Conservation (phyloP, 2,113 vertebrate species). For the Pseudopodoces humilis region DNA sequence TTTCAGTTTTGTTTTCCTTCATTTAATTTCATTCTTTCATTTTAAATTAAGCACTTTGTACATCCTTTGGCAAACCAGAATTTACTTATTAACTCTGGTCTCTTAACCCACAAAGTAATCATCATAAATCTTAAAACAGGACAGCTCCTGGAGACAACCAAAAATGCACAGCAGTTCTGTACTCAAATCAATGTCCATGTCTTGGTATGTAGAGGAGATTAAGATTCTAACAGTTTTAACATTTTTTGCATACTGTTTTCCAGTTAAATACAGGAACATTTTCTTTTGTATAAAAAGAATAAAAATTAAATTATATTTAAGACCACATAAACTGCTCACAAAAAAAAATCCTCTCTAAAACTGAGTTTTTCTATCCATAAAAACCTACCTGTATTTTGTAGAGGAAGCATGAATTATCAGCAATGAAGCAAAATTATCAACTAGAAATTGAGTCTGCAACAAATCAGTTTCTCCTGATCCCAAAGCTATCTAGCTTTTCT, state of each 20-base stretch:
- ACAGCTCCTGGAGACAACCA: not conserved
- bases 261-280: not conserved
- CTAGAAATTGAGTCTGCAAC: not conserved
- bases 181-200: not conserved
- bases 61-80: not conserved
- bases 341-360: not conserved
- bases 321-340: not conserved
- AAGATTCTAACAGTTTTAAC: not conserved
- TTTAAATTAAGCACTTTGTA: not conserved
- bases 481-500: not conserved
- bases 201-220: not conserved
- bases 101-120: not conserved
- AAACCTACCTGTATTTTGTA: not conserved
- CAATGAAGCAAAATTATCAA: too few relatives aligned
- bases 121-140: not conserved
- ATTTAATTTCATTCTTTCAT: not conserved
- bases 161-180: not conserved
- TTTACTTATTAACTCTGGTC: not conserved
- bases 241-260: not conserved
- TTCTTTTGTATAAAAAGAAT: not conserved
- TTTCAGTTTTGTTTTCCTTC: not conserved
- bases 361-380: not conserved
- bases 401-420: not conserved
- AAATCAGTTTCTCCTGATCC: not conserved
- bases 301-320: not conserved